Evolutionary conservation across 2,797 vertebrate species (phyloP).

Genomic region (Falco berigora): DNA sequence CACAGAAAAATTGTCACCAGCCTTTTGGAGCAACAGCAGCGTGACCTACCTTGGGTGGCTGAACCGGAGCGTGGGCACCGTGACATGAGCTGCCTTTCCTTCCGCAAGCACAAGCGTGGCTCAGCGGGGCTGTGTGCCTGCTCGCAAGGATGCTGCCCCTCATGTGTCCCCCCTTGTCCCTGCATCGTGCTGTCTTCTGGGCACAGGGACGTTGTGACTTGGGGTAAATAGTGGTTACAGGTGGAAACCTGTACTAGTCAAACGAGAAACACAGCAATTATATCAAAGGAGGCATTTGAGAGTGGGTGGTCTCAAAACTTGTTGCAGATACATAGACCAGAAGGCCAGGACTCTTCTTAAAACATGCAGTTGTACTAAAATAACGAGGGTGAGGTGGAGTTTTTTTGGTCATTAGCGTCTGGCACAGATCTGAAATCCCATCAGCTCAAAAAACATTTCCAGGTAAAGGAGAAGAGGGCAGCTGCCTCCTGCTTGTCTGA

Average conservation of each 20-base stretch:
- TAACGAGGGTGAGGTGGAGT: not conserved
- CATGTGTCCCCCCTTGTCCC: not conserved
- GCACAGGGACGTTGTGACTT: not conserved
- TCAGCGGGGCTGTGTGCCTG: not conserved
- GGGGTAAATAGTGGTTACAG: not conserved
- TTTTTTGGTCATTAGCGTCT: too few species aligned
- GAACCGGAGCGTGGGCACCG: accelerated
- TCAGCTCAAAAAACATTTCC: not conserved
- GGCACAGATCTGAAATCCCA: not conserved
- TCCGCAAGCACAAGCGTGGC: not conserved
- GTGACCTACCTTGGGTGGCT: not conserved
- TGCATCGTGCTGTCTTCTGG: too few species aligned
- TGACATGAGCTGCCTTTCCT: too few species aligned
- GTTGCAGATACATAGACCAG: too few species aligned
- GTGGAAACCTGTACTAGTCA: not conserved
- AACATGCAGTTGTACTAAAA: not conserved
- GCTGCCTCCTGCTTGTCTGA: not conserved
- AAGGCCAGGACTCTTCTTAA: too few species aligned
- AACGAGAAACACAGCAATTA: not conserved
- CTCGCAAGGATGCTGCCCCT: not conserved
- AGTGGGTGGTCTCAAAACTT: too few species aligned
- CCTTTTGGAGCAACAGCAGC: too few species aligned
- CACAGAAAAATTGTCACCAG: accelerated
- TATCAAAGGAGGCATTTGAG: too few species aligned
- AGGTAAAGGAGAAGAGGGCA: not conserved